Base-by-base conservation (phyloP, 2,113 vertebrate genomes). In the Brachyhypopomus occidentalis region DNA sequence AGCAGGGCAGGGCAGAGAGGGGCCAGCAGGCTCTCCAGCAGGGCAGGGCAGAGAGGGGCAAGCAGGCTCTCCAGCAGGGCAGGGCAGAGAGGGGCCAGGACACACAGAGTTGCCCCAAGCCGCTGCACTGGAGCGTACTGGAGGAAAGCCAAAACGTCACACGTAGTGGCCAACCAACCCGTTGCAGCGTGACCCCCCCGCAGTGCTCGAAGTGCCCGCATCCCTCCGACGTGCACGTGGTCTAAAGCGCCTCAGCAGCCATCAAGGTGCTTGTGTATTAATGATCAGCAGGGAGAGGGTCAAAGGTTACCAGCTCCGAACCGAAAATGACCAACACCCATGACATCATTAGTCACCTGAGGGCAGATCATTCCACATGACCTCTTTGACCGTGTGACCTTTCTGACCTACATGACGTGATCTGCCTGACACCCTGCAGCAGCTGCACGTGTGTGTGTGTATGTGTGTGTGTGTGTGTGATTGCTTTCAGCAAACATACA, bases 341-440 rank as follows among this genome's bases (percentile, higher is more conserved):
- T 72, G 34, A 71, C 14, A 48, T 73, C 77, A 71, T 60, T 52
- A 34, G 38, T 63, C 58, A 80, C 58, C 70, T 73, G 78, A 41
- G 22, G 23, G 17, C 11, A 55, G 17, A 34, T 23, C 58, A 62
- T 72, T 19, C 58, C 16, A 14, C 2, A 5, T 80, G 78, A 63
- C 69, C 58, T 72, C 52, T 72, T 22, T 67, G 60, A 52, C 75
- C 59, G 66, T 58, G 11, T 52, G 78, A 80, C 60, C 58, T 72
- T 30, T 38, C 56, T 71, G 64, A 12, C 66, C 76, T 52, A 60
- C 45, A 48, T 70, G 77, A 79, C 66, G 67, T 62, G 67, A 79
- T 71, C 56, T 41, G 0, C 45, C 36, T 72, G 23, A 48, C 22
- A 25, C 56, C 36, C 41, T 52, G 41, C 48, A 72, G 30, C 45